Conservation (phyloP, 2,888 invertebrate genomes). For the Seira sanloemensis region DNA sequence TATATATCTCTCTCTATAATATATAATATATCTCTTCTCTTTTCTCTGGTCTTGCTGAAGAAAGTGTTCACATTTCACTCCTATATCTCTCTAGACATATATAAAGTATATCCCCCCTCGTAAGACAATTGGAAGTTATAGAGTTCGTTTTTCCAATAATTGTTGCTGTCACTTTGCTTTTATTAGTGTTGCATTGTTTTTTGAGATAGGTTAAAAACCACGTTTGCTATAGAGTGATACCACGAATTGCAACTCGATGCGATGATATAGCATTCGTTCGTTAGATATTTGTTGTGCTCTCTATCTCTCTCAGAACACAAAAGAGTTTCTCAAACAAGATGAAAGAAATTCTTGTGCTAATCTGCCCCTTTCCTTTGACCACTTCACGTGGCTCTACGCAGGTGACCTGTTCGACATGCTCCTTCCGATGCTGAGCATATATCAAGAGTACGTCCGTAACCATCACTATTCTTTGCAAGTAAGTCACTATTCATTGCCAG, state of each 20-base stretch:
- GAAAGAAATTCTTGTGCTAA: neutral
- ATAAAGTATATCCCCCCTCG: too few species aligned
- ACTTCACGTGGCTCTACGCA: constrained; percentile 75
- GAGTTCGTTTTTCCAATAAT: neutral
- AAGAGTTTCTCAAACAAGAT: neutral
- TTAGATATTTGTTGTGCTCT: neutral
- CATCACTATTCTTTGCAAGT: constrained; percentile 95
- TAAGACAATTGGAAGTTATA: neutral
- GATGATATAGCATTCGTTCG: neutral
- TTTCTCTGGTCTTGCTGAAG: neutral
- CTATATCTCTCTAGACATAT: neutral
- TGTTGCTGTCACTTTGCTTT: neutral
- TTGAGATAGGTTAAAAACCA: neutral
- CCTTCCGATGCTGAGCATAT: constrained; percentile 94
- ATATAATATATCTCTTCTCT: too few species aligned
- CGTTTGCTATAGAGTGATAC: neutral
- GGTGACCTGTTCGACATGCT: constrained; percentile 96
- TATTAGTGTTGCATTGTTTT: neutral
- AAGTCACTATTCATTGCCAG: too few species aligned
- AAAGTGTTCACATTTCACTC: constrained; percentile 3
- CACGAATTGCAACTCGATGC: neutral
- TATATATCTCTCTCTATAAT: too few species aligned
- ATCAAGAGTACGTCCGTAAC: constrained; percentile 95
- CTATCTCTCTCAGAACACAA: neutral
- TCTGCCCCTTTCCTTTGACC: neutral